Base-by-base conservation (phyloP, 2,797 vertebrate genomes). In the Coregonus ussuriensis region DNA sequence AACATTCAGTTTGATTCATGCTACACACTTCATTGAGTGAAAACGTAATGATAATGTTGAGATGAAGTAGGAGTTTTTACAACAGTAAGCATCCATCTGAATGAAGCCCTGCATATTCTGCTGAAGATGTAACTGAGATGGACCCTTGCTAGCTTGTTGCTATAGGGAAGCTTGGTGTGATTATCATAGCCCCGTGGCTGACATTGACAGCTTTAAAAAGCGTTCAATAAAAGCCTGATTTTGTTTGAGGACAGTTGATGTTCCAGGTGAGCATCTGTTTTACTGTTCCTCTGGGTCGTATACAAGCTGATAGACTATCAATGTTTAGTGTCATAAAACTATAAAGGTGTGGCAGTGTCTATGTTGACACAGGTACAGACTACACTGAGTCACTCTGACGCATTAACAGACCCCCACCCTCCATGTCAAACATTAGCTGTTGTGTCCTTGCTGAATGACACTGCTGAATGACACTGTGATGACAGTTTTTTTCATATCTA, bases 291-390 rank as follows among this genome's bases (percentile, higher is more conserved):
- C n/a, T 21, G 31, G 53, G 18, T 73, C 25, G 31, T 74, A 51
- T 29, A 31, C 35, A 67, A 16, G 29, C 51, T 52, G 33, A 31
- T 65, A 14, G 9, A 21, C 25, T 68, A n/a, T 74, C 71, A 78
- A 62, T 54, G 25, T 75, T 67, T 51, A 25, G 15, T 31, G 21
- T 41, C 56, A 70, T 75, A 54, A 77, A 62, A 15, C 73, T 21
- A 76, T 79, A 73, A 83, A 62, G 76, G 78, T 74, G 79, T 82
- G 79, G 59, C 21, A 15, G 31, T 59, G 69, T 77, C 63, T 78
- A 52, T 78, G 85, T 81, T 82, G 72, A 79, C 66, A 67, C 31
- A 2, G 14, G 4, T 62, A 62, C 56, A 21, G 56, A 33, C 25
- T 33, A 13, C 63, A 66, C 41, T 47, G 25, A 65, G 59, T 52